These are phyloP conservation scores for Orgyia antiqua DNA, from an alignment of 2,888 invertebrate genomes.

Conservation along the genomic window DNA sequence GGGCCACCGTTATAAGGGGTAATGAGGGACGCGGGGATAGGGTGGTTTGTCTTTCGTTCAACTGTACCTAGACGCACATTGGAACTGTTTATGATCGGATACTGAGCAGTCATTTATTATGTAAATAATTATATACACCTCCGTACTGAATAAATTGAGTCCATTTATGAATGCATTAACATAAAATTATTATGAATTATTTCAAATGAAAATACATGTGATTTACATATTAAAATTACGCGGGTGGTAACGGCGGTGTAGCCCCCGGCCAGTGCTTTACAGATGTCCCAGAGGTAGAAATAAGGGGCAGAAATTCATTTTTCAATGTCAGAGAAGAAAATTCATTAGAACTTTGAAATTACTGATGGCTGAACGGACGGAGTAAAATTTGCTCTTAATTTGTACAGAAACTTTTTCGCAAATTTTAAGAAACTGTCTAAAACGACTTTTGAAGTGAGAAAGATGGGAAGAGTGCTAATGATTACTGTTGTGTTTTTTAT, in stretches of 20 bases:
- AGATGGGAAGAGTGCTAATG: conserved; percentile 67
- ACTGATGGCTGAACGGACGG: conserved; percentile 76
- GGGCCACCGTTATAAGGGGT: conserved; percentile 70
- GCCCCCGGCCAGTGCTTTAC: conserved; percentile 39
- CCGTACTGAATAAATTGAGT: too few relatives aligned
- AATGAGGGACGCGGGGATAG: conserved; percentile 65
- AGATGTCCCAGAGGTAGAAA: conserved; percentile 54
- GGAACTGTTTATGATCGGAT: conserved; percentile 38
- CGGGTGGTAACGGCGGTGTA: conserved; percentile 23
- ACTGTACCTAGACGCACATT: conserved; percentile 37
- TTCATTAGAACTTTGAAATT: conserved; percentile 78
- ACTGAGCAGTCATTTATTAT: conserved; percentile 14
- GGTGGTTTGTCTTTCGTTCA: conserved; percentile 31
- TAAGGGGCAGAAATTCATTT: conserved; percentile 70
- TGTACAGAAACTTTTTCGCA: conserved; percentile 71
- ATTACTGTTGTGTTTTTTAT: conserved; percentile 59
- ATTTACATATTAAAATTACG: conserved; percentile 29
- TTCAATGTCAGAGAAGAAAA: conserved; percentile 76
- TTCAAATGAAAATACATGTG: conserved; percentile 2
- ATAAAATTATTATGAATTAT: conserved; percentile 2
- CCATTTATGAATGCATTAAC: conserved; percentile 1
- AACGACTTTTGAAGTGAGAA: conserved; percentile 72
- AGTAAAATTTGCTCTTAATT: conserved; percentile 77
- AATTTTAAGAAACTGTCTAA: conserved; percentile 65
- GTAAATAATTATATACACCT: conserved; percentile 1